phyloP scores from a whole-genome alignment of 2,888 invertebrate species.

The Proisotoma minuta region DNA sequence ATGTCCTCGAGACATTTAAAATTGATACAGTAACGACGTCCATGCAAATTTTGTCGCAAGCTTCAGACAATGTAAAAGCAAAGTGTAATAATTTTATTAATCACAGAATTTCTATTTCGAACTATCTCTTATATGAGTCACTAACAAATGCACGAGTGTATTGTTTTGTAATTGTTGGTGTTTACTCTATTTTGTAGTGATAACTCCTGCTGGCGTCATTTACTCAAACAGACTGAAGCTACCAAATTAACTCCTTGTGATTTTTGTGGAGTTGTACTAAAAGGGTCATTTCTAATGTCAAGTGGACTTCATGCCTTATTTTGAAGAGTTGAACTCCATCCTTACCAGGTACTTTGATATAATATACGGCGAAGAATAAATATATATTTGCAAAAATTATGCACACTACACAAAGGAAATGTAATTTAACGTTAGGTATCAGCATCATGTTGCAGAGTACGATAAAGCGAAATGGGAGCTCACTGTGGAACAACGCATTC shows the following conservation, averaged over 20 bases:
- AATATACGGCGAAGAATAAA: background rate
- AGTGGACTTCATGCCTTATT: constrained; percentile 42
- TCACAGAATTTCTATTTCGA: too few relatives aligned
- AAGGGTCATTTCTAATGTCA: constrained; percentile 18
- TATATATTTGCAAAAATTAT: background rate
- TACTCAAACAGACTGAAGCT: too few relatives aligned
- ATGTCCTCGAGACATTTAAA: too few relatives aligned
- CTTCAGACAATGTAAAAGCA: too few relatives aligned
- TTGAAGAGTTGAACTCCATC: constrained; percentile 46
- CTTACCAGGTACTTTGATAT: constrained; percentile 40
- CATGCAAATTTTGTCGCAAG: too few relatives aligned
- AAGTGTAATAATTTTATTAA: too few relatives aligned
- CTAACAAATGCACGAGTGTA: too few relatives aligned
- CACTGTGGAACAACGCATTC: constrained; percentile 84
- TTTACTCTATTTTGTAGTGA: too few relatives aligned
- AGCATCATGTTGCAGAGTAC: constrained; percentile 92
- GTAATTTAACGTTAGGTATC: constrained; percentile 64
- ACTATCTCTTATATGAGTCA: too few relatives aligned
- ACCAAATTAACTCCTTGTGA: background rate
- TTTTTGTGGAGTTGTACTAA: background rate
- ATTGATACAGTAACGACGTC: too few relatives aligned
- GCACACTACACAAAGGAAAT: background rate
- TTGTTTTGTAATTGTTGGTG: too few relatives aligned
- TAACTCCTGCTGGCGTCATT: too few relatives aligned
- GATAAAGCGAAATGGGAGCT: constrained; percentile 98